phyloP scores from a whole-genome alignment of 2,797 vertebrate species.

The Rhincodon typus region DNA sequence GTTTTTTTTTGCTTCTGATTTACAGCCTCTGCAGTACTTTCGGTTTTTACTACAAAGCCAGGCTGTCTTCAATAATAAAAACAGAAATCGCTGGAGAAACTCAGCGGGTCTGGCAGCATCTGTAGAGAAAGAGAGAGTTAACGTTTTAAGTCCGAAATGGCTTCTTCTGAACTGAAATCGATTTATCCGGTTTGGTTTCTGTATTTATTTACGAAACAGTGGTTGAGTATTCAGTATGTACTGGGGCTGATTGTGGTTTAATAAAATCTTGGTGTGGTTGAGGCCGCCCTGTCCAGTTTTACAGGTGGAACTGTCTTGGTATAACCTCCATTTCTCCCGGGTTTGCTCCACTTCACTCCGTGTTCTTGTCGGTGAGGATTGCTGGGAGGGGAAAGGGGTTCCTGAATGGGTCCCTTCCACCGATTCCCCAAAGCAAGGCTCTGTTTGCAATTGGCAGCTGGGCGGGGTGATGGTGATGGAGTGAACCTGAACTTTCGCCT shows the following conservation, averaged over 20 bases:
- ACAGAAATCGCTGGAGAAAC: too few relatives aligned
- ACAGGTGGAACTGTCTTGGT: background rate
- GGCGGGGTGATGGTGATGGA: background rate
- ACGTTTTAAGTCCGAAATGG: too few relatives aligned
- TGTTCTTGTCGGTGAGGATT: background rate
- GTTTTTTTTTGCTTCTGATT: too few relatives aligned
- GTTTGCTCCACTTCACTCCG: background rate
- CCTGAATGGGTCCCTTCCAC: background rate
- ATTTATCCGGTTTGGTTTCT: background rate
- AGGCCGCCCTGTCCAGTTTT: background rate
- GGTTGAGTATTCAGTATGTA: background rate
- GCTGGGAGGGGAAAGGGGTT: background rate
- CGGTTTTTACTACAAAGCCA: too few relatives aligned
- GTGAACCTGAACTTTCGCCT: slow-evolving; percentile 15
- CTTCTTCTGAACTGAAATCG: too few relatives aligned
- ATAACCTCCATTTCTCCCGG: background rate
- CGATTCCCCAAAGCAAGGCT: background rate
- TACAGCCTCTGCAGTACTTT: too few relatives aligned
- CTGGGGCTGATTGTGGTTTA: too few relatives aligned
- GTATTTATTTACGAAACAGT: background rate
- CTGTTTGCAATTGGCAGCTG: background rate
- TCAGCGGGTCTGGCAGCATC: too few relatives aligned
- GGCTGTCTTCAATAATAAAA: too few relatives aligned
- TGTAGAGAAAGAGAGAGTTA: too few relatives aligned
- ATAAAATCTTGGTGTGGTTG: background rate